Evolutionary conservation across 2,113 vertebrate genomes (phyloP).

Genomic region (Oncorhynchus keta): DNA sequence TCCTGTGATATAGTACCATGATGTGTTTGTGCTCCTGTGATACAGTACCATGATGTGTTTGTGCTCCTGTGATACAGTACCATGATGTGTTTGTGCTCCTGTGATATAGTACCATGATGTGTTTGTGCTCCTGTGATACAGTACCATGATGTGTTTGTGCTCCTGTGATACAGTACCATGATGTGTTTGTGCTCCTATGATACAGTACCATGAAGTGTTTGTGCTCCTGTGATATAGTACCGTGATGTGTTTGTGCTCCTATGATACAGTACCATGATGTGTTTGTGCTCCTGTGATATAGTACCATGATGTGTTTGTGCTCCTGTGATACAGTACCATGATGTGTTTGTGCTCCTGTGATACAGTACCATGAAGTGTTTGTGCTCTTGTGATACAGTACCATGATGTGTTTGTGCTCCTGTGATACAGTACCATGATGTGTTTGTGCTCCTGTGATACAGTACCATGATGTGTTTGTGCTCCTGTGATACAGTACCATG

Average conservation of each 20-base stretch:
- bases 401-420: not conserved
- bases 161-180: not conserved
- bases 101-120: not conserved
- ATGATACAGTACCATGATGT: not conserved
- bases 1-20: not conserved
- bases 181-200: not conserved
- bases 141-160: not conserved
- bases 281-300: not conserved
- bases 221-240: not conserved
- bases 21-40: not conserved
- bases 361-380: not conserved
- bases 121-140: not conserved
- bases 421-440: not conserved
- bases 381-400: not conserved
- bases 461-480: not conserved
- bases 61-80: not conserved
- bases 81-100: not conserved
- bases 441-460: not conserved
- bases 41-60: not conserved
- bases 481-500: no score
- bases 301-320: not conserved
- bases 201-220: not conserved
- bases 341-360: not conserved
- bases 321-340: not conserved
- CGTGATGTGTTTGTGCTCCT: not conserved